Base-by-base conservation (phyloP, 2,113 vertebrate genomes). In the Perccottus glenii region DNA sequence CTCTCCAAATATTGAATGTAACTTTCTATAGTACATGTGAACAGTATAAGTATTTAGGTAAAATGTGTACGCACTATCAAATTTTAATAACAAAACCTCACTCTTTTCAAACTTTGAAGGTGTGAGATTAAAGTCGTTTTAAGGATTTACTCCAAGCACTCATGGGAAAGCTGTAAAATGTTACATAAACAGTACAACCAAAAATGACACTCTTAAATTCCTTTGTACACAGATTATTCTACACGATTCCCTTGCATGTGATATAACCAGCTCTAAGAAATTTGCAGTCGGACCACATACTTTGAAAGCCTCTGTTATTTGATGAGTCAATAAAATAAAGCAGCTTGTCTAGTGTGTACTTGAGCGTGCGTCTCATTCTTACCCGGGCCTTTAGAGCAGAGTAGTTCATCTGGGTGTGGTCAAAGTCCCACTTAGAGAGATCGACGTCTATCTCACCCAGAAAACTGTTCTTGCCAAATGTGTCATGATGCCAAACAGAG, bases 401-500 rank as follows among this genome's bases (percentile, higher is more conserved):
- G 94, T 94, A 93, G 77, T 90, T 95, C 87, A 95, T 93, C 59
- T 94, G 93, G 70, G 94, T 95, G 87, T 94, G 93, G 71, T 88
- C 91, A 92, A 95, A 98, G 78, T 98, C 94, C 97, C 97, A 99
- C 1, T 84, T 88, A 74, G 92, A 93, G 58, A 99, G 92, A 74
- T 98, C 95, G 57, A 98, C 63, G 11, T 98, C 97, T 19, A 96
- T 95, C 87, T 99, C 96, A 1, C 98, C 98, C 59, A 99, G 92
- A 78, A 99, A 99, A 64, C 94, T 96, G 77, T 99, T 99, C 49
- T 93, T 95, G 40, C 96, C 95, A 92, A 99, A 98, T 1, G 92
- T 96, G 82, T 98, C 97, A 5, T 97, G 93, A 77, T 99, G 98
- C 97, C 98, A 99, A 43, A 96, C 95, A 0, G 98, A 98, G 62